These are phyloP conservation scores for Rachycentron canadum DNA, from an alignment of 2,797 vertebrate species.

Conservation along the genomic window DNA sequence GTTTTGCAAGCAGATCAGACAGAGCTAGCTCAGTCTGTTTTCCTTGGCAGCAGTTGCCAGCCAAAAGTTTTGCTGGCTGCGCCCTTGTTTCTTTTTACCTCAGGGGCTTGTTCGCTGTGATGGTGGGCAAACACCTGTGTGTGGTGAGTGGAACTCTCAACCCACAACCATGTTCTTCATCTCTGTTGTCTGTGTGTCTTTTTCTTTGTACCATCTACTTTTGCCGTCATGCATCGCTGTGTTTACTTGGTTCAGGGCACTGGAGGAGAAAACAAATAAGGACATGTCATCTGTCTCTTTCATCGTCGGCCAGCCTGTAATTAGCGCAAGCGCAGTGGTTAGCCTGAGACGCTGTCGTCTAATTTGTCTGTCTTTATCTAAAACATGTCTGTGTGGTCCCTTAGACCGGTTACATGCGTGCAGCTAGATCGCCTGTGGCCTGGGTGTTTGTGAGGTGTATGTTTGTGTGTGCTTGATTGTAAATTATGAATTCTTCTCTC, in stretches of 20 bases:
- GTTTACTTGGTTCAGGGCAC: slow-evolving; percentile 74
- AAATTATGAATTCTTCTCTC: slow-evolving; percentile 80
- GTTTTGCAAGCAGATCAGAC: slow-evolving; percentile 53
- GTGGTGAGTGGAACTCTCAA: slow-evolving; percentile 50
- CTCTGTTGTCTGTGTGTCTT: slow-evolving; percentile 39
- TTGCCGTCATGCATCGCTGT: slow-evolving; percentile 57
- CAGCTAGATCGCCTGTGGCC: slow-evolving; percentile 75
- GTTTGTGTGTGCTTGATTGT: slow-evolving; percentile 67
- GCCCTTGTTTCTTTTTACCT: slow-evolving; percentile 72
- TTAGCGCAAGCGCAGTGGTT: slow-evolving; percentile 85
- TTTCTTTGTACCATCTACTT: slow-evolving; percentile 57
- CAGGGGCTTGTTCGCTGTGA: slow-evolving; percentile 57
- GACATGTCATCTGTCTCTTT: slow-evolving; percentile 83
- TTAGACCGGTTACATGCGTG: slow-evolving; percentile 63
- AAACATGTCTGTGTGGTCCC: slow-evolving; percentile 88
- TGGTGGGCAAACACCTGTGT: slow-evolving; percentile 81
- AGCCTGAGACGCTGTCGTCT: slow-evolving; percentile 84
- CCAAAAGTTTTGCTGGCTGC: slow-evolving; percentile 69
- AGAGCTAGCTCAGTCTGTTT: slow-evolving; percentile 67
- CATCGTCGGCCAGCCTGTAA: slow-evolving; percentile 83
- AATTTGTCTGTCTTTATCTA: slow-evolving; percentile 89
- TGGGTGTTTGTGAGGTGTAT: slow-evolving; percentile 76
- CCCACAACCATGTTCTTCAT: slow-evolving; percentile 42
- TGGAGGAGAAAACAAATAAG: slow-evolving; percentile 81
- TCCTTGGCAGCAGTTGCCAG: slow-evolving; percentile 67